Evolutionary conservation across 2,888 invertebrate species (phyloP).

Genomic region (Synanthedon formicaeformis): DNA sequence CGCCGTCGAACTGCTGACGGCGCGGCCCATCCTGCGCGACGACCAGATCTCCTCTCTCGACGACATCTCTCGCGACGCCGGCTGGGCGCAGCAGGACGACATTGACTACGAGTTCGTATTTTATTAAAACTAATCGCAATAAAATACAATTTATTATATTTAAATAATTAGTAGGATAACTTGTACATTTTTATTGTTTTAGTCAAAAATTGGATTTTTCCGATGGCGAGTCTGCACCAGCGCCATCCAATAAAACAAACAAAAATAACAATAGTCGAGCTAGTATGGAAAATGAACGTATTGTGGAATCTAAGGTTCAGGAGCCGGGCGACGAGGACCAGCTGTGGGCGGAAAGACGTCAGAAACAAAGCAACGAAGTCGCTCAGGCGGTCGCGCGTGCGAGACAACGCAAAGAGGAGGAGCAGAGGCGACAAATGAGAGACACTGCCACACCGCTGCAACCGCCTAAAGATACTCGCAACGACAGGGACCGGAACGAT

Average conservation of each 20-base stretch:
- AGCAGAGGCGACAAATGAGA: slow-evolving; percentile 77
- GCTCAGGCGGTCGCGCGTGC: slow-evolving; percentile 86
- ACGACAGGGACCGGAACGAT: slow-evolving; percentile 21
- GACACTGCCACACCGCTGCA: slow-evolving; percentile 37
- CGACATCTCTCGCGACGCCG: slow-evolving; percentile 88
- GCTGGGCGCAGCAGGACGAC: slow-evolving; percentile 93
- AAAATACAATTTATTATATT: no score
- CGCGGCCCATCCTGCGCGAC: slow-evolving; percentile 91
- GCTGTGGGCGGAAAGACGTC: slow-evolving; percentile 77
- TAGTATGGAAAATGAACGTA: slow-evolving; percentile 44
- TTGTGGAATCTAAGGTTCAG: slow-evolving; percentile 39
- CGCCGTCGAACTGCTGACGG: slow-evolving; percentile 74
- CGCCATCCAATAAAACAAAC: slow-evolving; percentile 26
- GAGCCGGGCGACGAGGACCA: slow-evolving; percentile 63
- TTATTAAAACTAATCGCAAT: no score
- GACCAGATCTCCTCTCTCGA: slow-evolving; percentile 94
- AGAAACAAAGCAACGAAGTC: slow-evolving; percentile 77
- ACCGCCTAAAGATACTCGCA: slow-evolving; percentile 28
- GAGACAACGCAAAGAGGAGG: slow-evolving; percentile 87
- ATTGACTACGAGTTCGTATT: slow-evolving; percentile 86
- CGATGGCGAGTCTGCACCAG: slow-evolving; percentile 80
- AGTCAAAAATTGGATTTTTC: slow-evolving; percentile 94
- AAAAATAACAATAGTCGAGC: slow-evolving; percentile 39
- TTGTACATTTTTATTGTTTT: no score
- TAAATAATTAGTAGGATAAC: no score